phyloP scores from a whole-genome alignment of 2,113 vertebrate species.

The Hypomesus transpacificus region DNA sequence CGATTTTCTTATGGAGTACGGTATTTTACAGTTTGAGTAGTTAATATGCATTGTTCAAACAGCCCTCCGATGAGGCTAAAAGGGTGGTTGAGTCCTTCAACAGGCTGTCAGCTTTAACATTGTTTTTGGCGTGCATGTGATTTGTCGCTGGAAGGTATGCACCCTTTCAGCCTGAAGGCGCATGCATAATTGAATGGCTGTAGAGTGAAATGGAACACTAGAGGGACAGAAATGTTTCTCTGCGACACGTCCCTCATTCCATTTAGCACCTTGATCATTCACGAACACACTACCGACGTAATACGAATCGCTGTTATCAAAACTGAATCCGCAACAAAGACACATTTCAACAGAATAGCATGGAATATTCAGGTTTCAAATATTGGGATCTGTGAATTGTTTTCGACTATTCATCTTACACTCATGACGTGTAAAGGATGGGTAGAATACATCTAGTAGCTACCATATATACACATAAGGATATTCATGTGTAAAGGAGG shows the following conservation, averaged over 20 bases:
- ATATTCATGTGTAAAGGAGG: neutral
- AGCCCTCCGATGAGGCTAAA: conserved; percentile 30
- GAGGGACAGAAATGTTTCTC: neutral
- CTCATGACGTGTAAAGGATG: neutral
- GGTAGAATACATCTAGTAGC: neutral
- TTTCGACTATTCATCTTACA: neutral
- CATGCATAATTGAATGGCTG: conserved; percentile 58
- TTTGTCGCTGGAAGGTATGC: conserved; percentile 50
- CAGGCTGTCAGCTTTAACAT: conserved; percentile 52
- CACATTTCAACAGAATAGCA: too few species aligned
- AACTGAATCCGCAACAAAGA: too few species aligned
- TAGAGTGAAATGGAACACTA: conserved; percentile 32
- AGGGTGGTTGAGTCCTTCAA: conserved; percentile 56
- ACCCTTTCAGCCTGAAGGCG: conserved; percentile 47
- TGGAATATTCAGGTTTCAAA: neutral
- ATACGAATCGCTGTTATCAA: too few species aligned
- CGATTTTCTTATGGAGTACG: too few species aligned
- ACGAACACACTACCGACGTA: neutral
- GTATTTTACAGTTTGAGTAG: too few species aligned
- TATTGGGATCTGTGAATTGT: neutral
- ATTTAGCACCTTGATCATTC: neutral
- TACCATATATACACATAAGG: neutral
- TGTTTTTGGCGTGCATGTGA: conserved; percentile 38
- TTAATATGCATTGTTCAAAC: too few species aligned
- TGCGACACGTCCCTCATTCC: neutral